Base-by-base conservation (phyloP, 2,888 invertebrate genomes). In the Cataglyphis livida region DNA sequence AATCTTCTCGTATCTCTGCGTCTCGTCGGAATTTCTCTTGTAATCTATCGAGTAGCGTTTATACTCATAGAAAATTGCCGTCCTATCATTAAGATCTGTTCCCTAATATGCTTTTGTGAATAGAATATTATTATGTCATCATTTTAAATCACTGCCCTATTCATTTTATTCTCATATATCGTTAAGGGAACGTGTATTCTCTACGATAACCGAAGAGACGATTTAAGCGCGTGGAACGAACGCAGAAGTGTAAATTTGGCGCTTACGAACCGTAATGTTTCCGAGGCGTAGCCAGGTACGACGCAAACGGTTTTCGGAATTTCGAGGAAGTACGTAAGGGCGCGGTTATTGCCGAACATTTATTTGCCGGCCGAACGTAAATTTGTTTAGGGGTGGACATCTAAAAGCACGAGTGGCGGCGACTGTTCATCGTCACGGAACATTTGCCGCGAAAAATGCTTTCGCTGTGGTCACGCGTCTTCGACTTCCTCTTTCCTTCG, bases 301-400 rank as follows among this genome's bases (percentile, higher is more conserved):
- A 81, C 81, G 86, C 54, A 66, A 81, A 62, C 73, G 83, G 82
- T 83, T 84, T 84, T 79, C 32, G 65, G 68, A 68, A 85, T 83
- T 82, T 73, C 84, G 82, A 61, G 84, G 70, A 74, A 59, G 83
- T 88, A 85, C 75, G 84, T 54, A 79, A 88, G 84, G 76, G 85
- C 57, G 78, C 81, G 84, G 81, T 83, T 75, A 87, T 84, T 81
- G 85, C 82, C 57, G 74, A 74, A 75, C 88, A 87, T 91, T 89
- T 89, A 89, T 91, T 89, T 86, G 76, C 82, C 76, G 41, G 71
- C 62, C 86, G 90, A 90, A 91, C 92, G 92, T 92, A 93, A 92
- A 94, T 93, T 94, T 92, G 92, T 93, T 93, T 92, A 92, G 91
- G 92, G 93, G 92, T 93, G 93, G 93, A 94, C 93, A 91, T 87